Percentiles rank a stretch among this genome's conserved stretches.
Evolutionary conservation across 1,140 invertebrate species (phyloP).

Genomic region (Pogonus chalceus): DNA sequence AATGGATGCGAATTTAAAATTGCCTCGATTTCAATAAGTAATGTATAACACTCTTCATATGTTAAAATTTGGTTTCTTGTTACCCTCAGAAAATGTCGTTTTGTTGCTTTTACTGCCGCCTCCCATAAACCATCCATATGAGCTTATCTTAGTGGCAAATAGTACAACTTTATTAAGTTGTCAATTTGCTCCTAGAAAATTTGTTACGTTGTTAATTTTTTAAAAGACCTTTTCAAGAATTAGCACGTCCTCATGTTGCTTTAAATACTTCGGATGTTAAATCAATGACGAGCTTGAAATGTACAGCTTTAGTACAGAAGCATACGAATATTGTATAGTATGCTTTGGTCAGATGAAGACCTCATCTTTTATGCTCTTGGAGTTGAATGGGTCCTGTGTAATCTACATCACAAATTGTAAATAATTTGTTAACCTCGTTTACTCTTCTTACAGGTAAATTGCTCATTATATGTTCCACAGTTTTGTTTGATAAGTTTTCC

Average conservation of each 20-base stretch:
- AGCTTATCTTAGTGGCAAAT: too few species aligned
- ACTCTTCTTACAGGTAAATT: not conserved
- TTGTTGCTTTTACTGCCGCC: not conserved
- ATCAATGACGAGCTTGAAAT: constrained; percentile 26
- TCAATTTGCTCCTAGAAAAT: constrained; percentile 21
- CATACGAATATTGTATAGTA: constrained; percentile 19
- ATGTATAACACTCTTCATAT: constrained; percentile 16
- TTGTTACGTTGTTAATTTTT: too few species aligned
- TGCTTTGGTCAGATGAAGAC: constrained; percentile 20
- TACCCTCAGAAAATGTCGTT: not conserved
- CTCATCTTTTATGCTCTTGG: constrained; percentile 20
- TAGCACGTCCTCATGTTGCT: constrained; percentile 22
- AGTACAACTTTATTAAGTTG: too few species aligned
- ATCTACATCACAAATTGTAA: too few species aligned
- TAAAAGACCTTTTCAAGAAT: constrained; percentile 23
- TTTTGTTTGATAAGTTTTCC: too few species aligned
- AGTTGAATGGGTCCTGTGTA: too few species aligned
- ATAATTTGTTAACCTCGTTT: not conserved
- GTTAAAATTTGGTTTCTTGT: not conserved
- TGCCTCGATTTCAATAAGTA: constrained; percentile 23
- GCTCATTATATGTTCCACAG: not conserved
- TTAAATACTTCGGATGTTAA: constrained; percentile 25
- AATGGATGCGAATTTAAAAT: constrained; percentile 23
- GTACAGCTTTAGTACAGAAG: constrained; percentile 20
- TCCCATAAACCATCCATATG: constrained; percentile 18